Conservation (phyloP, 1,140 invertebrate genomes). For the Plectus sambesii region DNA sequence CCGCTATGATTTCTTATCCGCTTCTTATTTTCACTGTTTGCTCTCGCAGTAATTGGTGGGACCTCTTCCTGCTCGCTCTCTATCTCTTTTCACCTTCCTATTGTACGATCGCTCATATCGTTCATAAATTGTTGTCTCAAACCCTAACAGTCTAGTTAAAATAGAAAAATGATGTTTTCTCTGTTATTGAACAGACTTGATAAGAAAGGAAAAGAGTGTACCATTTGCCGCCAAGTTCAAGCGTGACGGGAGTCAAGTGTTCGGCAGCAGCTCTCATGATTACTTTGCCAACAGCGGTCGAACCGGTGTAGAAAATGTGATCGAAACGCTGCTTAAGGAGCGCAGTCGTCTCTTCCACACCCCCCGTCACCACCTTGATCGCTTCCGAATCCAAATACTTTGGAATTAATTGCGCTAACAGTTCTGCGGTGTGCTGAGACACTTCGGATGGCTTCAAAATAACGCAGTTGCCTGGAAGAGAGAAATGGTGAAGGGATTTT, state of each 20-base stretch:
- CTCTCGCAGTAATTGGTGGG: too few relatives aligned
- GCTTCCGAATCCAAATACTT: constrained; percentile 72
- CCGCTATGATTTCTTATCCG: too few relatives aligned
- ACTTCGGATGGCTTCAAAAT: constrained; percentile 89
- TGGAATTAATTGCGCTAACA: constrained; percentile 65
- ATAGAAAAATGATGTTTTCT: too few relatives aligned
- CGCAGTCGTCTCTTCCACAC: constrained; percentile 55
- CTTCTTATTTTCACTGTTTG: too few relatives aligned
- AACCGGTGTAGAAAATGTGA: constrained; percentile 94
- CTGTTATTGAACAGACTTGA: too few relatives aligned
- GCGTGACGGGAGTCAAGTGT: constrained; percentile 74
- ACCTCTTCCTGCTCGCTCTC: too few relatives aligned
- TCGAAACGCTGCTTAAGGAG: constrained; percentile 78
- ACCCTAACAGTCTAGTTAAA: too few relatives aligned
- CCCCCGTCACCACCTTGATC: constrained; percentile 57
- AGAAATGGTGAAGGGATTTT: too few relatives aligned
- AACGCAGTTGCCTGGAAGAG: constrained; percentile 75
- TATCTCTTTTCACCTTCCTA: too few relatives aligned
- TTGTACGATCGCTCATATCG: too few relatives aligned
- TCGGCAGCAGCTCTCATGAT: constrained; percentile 76
- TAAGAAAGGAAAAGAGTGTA: constrained; percentile 21
- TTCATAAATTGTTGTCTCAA: too few relatives aligned
- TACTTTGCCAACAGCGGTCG: constrained; percentile 68
- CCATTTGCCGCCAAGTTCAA: constrained; percentile 81
- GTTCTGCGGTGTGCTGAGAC: constrained; percentile 58